phyloP scores from a whole-genome alignment of 2,888 invertebrate species.

The Meliscaeva auricollis region DNA sequence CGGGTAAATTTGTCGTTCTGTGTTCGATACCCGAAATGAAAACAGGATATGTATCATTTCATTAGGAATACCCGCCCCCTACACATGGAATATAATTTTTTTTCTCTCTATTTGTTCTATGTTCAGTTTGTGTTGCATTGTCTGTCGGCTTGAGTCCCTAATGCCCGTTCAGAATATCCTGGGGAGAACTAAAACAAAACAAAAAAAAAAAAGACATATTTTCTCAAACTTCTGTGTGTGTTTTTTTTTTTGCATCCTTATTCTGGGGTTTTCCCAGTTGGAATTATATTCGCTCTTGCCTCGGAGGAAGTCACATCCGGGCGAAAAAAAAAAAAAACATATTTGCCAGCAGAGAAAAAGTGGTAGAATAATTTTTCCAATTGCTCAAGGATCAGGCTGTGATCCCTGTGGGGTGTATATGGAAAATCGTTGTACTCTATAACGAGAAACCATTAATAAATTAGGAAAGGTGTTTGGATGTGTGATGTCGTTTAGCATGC shows the following conservation, averaged over 20 bases:
- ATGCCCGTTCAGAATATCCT: slow-evolving; percentile 47
- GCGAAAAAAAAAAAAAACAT: slow-evolving; percentile 60
- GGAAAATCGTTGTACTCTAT: slow-evolving; percentile 58
- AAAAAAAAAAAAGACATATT: slow-evolving; percentile 57
- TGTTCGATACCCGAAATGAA: slow-evolving; percentile 67
- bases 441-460: slow-evolving; percentile 70
- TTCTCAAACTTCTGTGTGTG: not conserved
- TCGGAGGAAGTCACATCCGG: slow-evolving; percentile 55
- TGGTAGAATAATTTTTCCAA: slow-evolving; percentile 39
- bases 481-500: slow-evolving; percentile 10
- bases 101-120: not conserved
- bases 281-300: slow-evolving; percentile 36
- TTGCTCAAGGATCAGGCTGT: slow-evolving; percentile 60
- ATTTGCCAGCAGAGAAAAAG: slow-evolving; percentile 39
- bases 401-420: slow-evolving; percentile 51
- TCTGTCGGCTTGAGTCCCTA: slow-evolving; percentile 13
- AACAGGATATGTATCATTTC: slow-evolving; percentile 76
- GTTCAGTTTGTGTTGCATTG: not conserved
- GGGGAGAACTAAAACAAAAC: slow-evolving; percentile 15
- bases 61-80: slow-evolving; percentile 65
- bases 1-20: slow-evolving; percentile 48
- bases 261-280: slow-evolving; percentile 46
- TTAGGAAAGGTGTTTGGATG: slow-evolving; percentile 55
- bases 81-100: slow-evolving; percentile 48
- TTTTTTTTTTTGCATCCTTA: slow-evolving; percentile 33